Conservation (phyloP, 30 jellyfish, hydroid and myxozoan species). For the Nemopilema nomurai region DNA sequence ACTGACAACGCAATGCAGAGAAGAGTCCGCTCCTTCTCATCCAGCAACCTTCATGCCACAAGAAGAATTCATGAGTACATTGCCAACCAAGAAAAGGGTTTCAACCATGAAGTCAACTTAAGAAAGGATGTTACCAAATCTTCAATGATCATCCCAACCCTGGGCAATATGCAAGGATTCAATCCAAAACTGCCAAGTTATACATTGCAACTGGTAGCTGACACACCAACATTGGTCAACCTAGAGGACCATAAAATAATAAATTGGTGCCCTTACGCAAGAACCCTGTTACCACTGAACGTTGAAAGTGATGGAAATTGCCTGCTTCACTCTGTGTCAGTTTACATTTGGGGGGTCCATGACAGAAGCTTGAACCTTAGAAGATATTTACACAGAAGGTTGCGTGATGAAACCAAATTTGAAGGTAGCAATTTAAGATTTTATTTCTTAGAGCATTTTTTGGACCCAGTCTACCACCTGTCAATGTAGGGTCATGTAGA, state of each 20-base stretch:
- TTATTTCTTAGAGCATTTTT: too few relatives aligned
- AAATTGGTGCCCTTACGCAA: conserved; percentile 73
- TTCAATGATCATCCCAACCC: conserved; percentile 74
- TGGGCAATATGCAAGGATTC: neutral
- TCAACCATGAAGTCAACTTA: conserved; percentile 7
- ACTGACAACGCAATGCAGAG: conserved; percentile 22
- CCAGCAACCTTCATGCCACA: conserved; percentile 64
- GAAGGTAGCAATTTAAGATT: neutral
- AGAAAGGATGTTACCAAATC: conserved; percentile 79
- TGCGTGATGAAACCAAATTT: conserved; percentile 32
- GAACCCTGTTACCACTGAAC: conserved; percentile 68
- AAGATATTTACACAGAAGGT: conserved; percentile 40
- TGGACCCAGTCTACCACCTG: too few relatives aligned
- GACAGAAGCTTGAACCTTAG: conserved; percentile 68
- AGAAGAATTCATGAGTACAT: conserved; percentile 56
- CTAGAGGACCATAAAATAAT: conserved; percentile 48
- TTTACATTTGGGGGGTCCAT: conserved; percentile 82
- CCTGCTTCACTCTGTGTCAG: conserved; percentile 69
- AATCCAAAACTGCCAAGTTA: conserved; percentile 15
- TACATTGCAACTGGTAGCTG: conserved; percentile 34
- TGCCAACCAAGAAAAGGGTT: conserved; percentile 46
- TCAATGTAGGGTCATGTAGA: too few relatives aligned
- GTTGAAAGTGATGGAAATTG: conserved; percentile 84
- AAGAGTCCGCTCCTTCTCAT: conserved; percentile 59
- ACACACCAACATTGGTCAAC: neutral